phyloP scores from a whole-genome alignment of 2,888 invertebrate genomes.

The Pseudoips prasinana region DNA sequence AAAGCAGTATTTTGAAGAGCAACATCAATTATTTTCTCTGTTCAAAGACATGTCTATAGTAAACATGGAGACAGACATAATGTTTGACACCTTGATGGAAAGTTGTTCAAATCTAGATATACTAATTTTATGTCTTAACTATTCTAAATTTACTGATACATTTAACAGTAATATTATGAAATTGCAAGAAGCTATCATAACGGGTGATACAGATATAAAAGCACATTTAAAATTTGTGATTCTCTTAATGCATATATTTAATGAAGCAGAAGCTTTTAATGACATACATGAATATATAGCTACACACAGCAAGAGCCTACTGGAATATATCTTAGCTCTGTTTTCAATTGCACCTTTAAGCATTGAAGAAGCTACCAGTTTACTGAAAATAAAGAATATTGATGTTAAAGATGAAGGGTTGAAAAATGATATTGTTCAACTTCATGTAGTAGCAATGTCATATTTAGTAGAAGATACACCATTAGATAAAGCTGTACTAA shows the following conservation, averaged over 20 bases:
- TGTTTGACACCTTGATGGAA: slow-evolving; percentile 39
- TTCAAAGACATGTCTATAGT: slow-evolving; percentile 29
- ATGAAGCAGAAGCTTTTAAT: slow-evolving; percentile 35
- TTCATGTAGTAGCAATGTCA: slow-evolving; percentile 47
- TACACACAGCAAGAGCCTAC: slow-evolving; percentile 41
- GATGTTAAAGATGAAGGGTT: slow-evolving; percentile 25
- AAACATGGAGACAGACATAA: slow-evolving; percentile 30
- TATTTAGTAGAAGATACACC: slow-evolving; percentile 41
- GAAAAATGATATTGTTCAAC: slow-evolving; percentile 38
- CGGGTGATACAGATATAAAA: slow-evolving; percentile 57
- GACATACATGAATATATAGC: slow-evolving; percentile 25
- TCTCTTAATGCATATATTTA: slow-evolving; percentile 44
- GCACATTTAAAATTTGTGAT: slow-evolving; percentile 50
- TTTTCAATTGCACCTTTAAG: slow-evolving; percentile 43
- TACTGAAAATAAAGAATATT: slow-evolving; percentile 39
- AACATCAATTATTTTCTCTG: slow-evolving; percentile 34
- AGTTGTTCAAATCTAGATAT: slow-evolving; percentile 46
- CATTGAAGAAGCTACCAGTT: slow-evolving; percentile 38
- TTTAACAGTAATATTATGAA: slow-evolving; percentile 43
- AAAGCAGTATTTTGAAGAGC: slow-evolving; percentile 9
- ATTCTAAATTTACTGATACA: slow-evolving; percentile 40
- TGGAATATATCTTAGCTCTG: slow-evolving; percentile 47
- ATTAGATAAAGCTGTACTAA: slow-evolving; percentile 47
- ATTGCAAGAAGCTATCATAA: slow-evolving; percentile 43
- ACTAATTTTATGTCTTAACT: slow-evolving; percentile 45